A percentile compares a stretch with the other conserved stretches of the same genome.
Conservation (phyloP, 2,113 vertebrate species). For the Etia nguti region DNA sequence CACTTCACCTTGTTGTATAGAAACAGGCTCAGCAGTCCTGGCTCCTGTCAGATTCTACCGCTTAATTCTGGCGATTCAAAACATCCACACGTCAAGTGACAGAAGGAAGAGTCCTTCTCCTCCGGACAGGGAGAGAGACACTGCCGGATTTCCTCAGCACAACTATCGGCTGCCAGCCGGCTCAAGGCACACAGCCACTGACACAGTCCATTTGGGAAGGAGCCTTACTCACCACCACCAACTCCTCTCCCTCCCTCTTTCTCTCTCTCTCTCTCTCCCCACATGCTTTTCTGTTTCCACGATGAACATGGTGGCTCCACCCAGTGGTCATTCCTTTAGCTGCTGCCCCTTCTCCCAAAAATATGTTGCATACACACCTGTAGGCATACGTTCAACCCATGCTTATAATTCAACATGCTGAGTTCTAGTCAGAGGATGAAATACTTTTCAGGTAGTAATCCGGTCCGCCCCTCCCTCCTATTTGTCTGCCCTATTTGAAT, state of each 20-base stretch:
- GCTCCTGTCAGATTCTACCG: constrained; percentile 4
- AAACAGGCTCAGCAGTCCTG: background rate
- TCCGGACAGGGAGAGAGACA: background rate
- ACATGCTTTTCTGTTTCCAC: constrained; percentile 12
- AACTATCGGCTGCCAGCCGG: constrained; percentile 38
- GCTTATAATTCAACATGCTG: background rate
- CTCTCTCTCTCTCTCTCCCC: background rate
- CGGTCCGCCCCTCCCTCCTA: background rate
- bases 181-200: constrained; percentile 42
- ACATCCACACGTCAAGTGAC: constrained; percentile 25
- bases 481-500: background rate
- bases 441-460: background rate
- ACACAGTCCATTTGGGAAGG: constrained; percentile 53
- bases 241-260: background rate
- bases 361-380: background rate
- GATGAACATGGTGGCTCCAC: constrained; percentile 65
- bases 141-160: background rate
- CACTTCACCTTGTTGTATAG: background rate
- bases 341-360: background rate
- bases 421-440: background rate
- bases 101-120: constrained; percentile 28
- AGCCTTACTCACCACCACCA: constrained; percentile 27
- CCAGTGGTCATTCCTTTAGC: constrained; percentile 57
- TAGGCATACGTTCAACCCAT: background rate
- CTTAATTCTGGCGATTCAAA: background rate